Conservation (phyloP, 1,140 invertebrate species). For the Camponotus vicinus region DNA sequence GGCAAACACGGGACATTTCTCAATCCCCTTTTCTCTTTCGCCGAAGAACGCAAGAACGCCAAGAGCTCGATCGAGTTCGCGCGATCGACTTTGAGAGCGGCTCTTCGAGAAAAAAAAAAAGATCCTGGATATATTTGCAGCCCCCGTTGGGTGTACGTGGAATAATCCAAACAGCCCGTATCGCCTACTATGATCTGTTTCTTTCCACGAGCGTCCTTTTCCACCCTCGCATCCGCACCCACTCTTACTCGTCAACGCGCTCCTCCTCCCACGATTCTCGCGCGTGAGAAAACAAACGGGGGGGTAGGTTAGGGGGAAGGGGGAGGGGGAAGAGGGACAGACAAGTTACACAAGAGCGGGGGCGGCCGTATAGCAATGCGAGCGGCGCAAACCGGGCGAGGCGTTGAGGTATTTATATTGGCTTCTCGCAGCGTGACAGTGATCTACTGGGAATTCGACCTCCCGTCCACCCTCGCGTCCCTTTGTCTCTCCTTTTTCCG, state of each 20-base stretch:
- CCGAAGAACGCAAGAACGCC: not conserved
- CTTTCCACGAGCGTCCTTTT: constrained; percentile 9
- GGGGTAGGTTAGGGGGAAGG: not conserved
- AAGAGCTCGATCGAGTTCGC: constrained; percentile 13
- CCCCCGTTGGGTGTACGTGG: constrained; percentile 44
- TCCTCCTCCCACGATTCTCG: constrained; percentile 7
- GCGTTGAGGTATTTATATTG: constrained; percentile 86
- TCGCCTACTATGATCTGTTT: constrained; percentile 67
- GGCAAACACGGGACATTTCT: not conserved
- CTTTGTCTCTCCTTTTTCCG: constrained; percentile 69
- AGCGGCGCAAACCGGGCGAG: constrained; percentile 76
- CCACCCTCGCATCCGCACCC: not conserved
- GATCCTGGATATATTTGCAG: constrained; percentile 3
- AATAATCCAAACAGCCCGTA: constrained; percentile 70
- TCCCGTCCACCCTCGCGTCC: constrained; percentile 70
- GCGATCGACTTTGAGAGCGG: constrained; percentile 7
- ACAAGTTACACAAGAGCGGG: constrained; percentile 74
- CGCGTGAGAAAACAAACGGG: constrained; percentile 76
- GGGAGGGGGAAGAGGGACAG: constrained; percentile 70
- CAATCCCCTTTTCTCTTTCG: not conserved
- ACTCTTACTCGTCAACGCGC: constrained; percentile 16
- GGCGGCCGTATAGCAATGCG: constrained; percentile 68
- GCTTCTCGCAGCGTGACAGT: constrained; percentile 85
- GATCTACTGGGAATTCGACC: constrained; percentile 85
- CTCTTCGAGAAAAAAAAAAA: constrained; percentile 35